Conservation (phyloP, 2,113 vertebrate genomes). For the Trinectes maculatus region DNA sequence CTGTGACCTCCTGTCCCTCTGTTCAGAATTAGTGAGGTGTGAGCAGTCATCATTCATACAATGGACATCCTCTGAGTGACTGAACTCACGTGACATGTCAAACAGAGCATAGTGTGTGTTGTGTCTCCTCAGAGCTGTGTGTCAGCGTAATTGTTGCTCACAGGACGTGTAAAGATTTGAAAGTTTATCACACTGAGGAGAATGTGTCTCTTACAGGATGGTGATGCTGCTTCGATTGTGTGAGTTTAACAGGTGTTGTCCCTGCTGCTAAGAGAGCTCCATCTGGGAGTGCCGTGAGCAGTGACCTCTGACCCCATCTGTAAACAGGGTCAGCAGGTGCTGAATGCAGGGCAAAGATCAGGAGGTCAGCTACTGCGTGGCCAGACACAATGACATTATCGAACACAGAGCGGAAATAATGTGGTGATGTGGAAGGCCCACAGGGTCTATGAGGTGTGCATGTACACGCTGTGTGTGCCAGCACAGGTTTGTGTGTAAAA, state of each 20-base stretch:
- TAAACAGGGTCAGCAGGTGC: slow-evolving; percentile 51
- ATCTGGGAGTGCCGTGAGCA: slow-evolving; percentile 33
- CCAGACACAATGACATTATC: slow-evolving; percentile 26
- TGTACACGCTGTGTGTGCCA: neutral
- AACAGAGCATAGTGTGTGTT: slow-evolving; percentile 23
- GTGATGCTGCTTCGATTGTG: neutral
- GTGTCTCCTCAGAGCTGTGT: slow-evolving; percentile 2
- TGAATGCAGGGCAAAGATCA: slow-evolving; percentile 41
- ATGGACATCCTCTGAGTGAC: slow-evolving; percentile 29
- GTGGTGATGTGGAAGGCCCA: neutral
- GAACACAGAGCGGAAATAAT: slow-evolving; percentile 1
- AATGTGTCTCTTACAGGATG: neutral
- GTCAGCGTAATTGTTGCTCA: slow-evolving; percentile 28
- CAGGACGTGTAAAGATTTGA: neutral
- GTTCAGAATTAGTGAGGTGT: slow-evolving; percentile 34
- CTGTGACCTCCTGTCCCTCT: slow-evolving; percentile 42
- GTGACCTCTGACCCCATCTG: slow-evolving; percentile 55
- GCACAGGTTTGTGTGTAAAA: neutral
- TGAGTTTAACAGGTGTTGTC: slow-evolving; percentile 64
- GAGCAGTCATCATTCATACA: slow-evolving; percentile 36
- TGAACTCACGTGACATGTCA: slow-evolving; percentile 45
- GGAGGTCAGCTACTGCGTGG: slow-evolving; percentile 17
- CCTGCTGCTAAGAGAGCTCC: slow-evolving; percentile 36
- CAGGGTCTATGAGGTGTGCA: neutral
- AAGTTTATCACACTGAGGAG: slow-evolving; percentile 12